Evolutionary conservation across 92 coral and sea anemone genomes (phyloP), one percentile per base, ranked within the genome.

Genomic region (Parazoanthus atlanticus): DNA sequence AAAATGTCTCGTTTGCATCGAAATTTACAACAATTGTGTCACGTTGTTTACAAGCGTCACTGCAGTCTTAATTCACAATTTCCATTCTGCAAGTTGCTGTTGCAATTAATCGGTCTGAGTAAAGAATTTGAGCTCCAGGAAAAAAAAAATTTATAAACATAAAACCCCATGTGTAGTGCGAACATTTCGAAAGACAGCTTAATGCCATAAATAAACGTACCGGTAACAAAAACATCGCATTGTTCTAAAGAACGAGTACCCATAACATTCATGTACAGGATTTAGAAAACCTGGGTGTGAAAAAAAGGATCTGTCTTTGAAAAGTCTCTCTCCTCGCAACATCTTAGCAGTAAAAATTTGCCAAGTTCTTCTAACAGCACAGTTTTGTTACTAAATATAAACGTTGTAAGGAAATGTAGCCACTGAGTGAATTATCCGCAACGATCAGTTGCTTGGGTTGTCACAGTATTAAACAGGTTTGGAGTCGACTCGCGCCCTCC

Each of bases 201-300:
- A 64, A 31, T 26, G 26, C 56, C 26, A 43, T 79, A 65, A 65
- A 49, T 52, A 52, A 15, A 52, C 58, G 26, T 11, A 46, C 46
- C 38, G 65, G 23, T 47, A 84, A 83, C 76, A 56, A 69, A 83
- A 83, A 83, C 86, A 83, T 26, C n/a, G 86, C 38, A 84, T 84
- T 84, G 78, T 84, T 84, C 87, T 84, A 71, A 84, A 43, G 11
- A 54, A 8, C 84, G 72, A 29, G 74, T 46, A 69, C 76, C 76
- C 76, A 65, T 4, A 41, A 33, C 49, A 26, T n/a, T 40, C 64
- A 29, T 16, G 5, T 16, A 6, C 41, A 29, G 46, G 78, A 84
- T 21, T 46, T 47, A 16, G 36, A 78, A 71, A 47, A 26, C 28
- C 29, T 43, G 87, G 87, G 87, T 71, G 87, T 70, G 69, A 69